These are phyloP conservation scores for Anabas testudineus DNA, from an alignment of 2,797 vertebrate species.

Conservation along the genomic window DNA sequence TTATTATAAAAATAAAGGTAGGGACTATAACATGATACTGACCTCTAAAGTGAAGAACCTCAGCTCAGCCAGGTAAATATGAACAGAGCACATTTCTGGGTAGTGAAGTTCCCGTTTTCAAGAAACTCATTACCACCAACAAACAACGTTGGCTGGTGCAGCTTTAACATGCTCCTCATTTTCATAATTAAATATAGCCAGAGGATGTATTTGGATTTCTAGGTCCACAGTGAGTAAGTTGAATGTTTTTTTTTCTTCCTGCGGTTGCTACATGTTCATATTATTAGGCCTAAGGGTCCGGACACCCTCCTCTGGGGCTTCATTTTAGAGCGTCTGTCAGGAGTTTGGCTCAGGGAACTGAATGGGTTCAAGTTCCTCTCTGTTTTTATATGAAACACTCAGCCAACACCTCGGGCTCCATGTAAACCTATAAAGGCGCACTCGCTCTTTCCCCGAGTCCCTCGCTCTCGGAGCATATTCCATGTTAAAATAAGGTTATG, in stretches of 20 bases:
- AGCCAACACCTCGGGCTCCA: conserved; percentile 84
- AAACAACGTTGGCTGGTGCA: not conserved
- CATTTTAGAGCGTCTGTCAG: conserved; percentile 81
- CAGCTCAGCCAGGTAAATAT: conserved; percentile 2
- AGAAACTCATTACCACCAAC: not conserved
- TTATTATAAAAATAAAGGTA: no score
- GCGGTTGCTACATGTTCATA: conserved; percentile 69
- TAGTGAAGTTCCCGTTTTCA: conserved; percentile 7
- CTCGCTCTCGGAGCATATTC: conserved; percentile 50
- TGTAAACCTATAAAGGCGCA: conserved; percentile 76
- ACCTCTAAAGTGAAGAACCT: not conserved
- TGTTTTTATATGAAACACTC: conserved; percentile 84
- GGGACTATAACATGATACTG: not conserved
- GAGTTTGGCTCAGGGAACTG: conserved; percentile 77
- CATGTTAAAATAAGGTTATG: conserved; percentile 79
- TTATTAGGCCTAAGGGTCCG: conserved; percentile 72
- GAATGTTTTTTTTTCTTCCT: conserved; percentile 50
- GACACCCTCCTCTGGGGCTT: conserved; percentile 75
- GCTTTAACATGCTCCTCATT: conserved; percentile 44
- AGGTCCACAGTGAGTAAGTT: conserved; percentile 53
- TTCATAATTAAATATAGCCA: conserved; percentile 57
- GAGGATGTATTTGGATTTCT: conserved; percentile 52
- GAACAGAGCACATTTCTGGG: conserved; percentile 1
- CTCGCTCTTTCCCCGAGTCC: conserved; percentile 19
- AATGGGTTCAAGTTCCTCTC: conserved; percentile 79